Base-by-base conservation (phyloP, 2,797 vertebrate genomes). In the Lerista edwardsae region DNA sequence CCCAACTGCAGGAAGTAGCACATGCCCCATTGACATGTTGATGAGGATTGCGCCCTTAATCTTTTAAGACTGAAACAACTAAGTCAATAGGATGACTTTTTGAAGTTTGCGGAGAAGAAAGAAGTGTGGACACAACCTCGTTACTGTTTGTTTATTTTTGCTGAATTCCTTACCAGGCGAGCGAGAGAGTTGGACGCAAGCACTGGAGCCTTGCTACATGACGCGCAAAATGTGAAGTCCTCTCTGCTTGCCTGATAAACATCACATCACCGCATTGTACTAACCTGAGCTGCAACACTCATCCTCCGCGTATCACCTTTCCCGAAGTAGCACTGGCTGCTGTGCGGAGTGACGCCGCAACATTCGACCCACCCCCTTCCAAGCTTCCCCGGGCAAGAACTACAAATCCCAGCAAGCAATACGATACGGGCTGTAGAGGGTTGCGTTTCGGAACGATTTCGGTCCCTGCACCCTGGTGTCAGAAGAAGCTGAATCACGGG, bases 321-420 rank as follows among this genome's bases (percentile, higher is more conserved):
- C 36, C 2, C 14, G 51, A 12, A 55, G 36, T 10, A 73, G 12
- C 41, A 8, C 27, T 9, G 1, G 31, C 4, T 75, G 19, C 23
- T 23, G 36, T 36, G 10, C 21, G 3, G 6, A 71, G 1, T 36
- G 31, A 27, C 6, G 68, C 21, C 29, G n/a, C 10, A 14, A 11
- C 29, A 67, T 11, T 27, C 9, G 14, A 64, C 27, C n/a, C 44
- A 27, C 41, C 10, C 47, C 69, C 2, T 2, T 17, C 19, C 21
- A n/a, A 51, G 29, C 39, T 47, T 51, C 51, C 10, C 51, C 51
- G 2, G 51, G 15, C 12, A 5, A 36, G 29, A 23, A 76, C 86
- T 81, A n/a, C 78, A 81, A 81, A 64, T 73, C 82, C 86, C 86
- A 59, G 67, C 29, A 80, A n/a, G 15, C 86, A 34, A 29, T 6